Base-by-base conservation (phyloP, 1,140 invertebrate genomes). In the Hypsibius dujardini region DNA sequence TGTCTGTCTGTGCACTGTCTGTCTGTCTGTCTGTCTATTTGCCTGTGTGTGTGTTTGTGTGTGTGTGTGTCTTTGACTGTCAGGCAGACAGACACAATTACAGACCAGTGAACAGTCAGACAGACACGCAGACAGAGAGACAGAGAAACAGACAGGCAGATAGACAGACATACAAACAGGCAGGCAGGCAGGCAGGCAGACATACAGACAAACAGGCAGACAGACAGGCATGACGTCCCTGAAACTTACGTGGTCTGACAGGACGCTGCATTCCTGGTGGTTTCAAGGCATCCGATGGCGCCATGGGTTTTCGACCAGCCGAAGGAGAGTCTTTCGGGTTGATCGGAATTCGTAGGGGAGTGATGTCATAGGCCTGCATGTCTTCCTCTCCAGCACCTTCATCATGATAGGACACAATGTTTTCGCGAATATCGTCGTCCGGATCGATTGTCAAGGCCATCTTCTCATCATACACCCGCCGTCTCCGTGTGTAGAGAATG, bases 371-470 rank as follows among this genome's bases (percentile, higher is more conserved):
- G 15, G 92, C 92, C 1, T 93, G 94, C 90, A 96, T 95, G 77
- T 97, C 94, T 77, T 97, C 94, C 80, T 97, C 93, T 74, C 92
- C 92, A 76, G 90, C 92, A 46, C 92, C 93, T 81, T 98, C 94
- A 78, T 98, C 94, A 75, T 96, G 92, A 76, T 98, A 97, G 79
- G 94, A 94, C 75, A 97, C 95, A 72, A 97, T 96, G 80, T 97
- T 98, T 80, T 98, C 95, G 75, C 94, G 84, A 42, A 97, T 92
- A 78, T 97, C 95, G 77, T 97, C 93, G 78, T 96, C 92, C 12
- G 92, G 90, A 50, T 95, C 92, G 77, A 78, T 76, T 46, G 50
- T 92, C 92, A 2, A 92, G 88, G 79, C 80, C 78, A 71, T 95
- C 78, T 96, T 81, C 46, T 95, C 78, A 2, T 62, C 72, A 92